Evolutionary conservation across 2,797 vertebrate species (phyloP).

Genomic region (Sternotherus odoratus): DNA sequence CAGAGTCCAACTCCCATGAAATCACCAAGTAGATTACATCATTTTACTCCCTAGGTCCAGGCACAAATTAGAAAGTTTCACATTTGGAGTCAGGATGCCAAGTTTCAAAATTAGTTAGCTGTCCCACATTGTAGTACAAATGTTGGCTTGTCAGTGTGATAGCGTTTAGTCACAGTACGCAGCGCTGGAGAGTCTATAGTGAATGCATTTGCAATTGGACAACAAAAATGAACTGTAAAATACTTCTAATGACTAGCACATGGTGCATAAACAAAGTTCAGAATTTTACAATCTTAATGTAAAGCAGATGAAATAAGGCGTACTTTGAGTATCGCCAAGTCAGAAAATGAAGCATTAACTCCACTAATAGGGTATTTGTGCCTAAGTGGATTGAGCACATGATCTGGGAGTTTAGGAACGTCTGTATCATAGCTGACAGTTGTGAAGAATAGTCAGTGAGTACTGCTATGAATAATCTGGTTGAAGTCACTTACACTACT

Average conservation of each 20-base stretch:
- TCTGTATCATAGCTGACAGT: too few species aligned
- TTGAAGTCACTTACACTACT: too few species aligned
- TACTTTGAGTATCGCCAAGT: background rate
- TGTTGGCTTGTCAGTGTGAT: rapidly evolving
- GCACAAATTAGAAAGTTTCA: background rate
- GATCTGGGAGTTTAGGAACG: too few species aligned
- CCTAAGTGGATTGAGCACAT: background rate
- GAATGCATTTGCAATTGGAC: background rate
- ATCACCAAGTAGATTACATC: rapidly evolving
- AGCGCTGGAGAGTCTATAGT: rapidly evolving
- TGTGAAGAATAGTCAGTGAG: too few species aligned
- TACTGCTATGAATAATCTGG: too few species aligned
- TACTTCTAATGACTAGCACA: rapidly evolving
- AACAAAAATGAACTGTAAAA: background rate
- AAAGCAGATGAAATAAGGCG: background rate
- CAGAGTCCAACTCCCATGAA: rapidly evolving
- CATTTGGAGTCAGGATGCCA: background rate
- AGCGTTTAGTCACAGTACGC: background rate
- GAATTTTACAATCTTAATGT: background rate
- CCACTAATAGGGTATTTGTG: background rate
- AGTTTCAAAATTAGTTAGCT: background rate
- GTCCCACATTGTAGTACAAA: background rate
- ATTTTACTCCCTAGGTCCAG: rapidly evolving
- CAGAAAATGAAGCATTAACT: background rate
- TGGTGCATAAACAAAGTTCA: background rate